These are phyloP conservation scores for Spodoptera exigua DNA, from an alignment of 2,888 invertebrate genomes.

Conservation along the genomic window DNA sequence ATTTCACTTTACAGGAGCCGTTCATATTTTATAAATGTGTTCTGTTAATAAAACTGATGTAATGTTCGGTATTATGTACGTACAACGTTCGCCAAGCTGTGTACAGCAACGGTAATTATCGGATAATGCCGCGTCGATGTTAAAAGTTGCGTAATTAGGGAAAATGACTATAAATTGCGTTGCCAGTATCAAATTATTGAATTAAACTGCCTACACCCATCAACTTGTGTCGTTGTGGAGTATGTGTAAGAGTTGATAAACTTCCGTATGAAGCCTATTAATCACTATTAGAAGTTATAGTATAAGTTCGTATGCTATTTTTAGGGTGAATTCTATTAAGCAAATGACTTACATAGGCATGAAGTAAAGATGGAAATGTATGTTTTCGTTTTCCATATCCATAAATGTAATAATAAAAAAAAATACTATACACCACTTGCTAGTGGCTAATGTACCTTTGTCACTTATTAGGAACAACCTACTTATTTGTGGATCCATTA, in stretches of 20 bases:
- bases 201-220: constrained; percentile 42
- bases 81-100: constrained; percentile 8
- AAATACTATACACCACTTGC: no score
- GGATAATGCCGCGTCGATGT: constrained; percentile 44
- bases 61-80: constrained; percentile 27
- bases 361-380: no score
- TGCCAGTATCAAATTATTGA: constrained; percentile 54
- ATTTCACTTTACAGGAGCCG: constrained; percentile 35
- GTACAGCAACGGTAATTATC: constrained; percentile 53
- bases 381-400: no score
- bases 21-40: constrained; percentile 40
- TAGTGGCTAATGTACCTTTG: no score
- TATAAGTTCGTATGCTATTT: no score
- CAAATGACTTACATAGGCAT: no score
- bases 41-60: constrained; percentile 26
- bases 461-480: no score
- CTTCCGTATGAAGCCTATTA: constrained; percentile 10
- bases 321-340: no score
- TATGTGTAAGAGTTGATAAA: constrained; percentile 20
- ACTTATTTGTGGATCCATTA: no score
- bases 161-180: constrained; percentile 59
- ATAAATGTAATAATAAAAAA: no score
- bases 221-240: constrained; percentile 24
- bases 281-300: no score
- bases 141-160: constrained; percentile 55